phyloP scores from a whole-genome alignment of 2,888 invertebrate genomes.

The Abscondita cerata region DNA sequence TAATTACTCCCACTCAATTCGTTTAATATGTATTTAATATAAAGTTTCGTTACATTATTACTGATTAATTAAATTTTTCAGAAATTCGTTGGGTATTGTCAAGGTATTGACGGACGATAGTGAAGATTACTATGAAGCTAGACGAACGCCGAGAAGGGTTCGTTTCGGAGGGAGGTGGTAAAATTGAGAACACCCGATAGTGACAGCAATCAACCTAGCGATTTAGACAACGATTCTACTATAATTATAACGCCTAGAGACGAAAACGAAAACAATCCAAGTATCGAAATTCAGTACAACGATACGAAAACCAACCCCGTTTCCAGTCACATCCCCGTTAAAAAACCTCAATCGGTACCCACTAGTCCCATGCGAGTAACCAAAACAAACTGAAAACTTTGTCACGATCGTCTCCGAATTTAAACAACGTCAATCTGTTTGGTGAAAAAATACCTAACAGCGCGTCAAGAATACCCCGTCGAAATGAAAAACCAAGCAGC shows the following conservation, averaged over 20 bases:
- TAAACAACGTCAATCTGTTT: conserved; percentile 37
- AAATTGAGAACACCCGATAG: conserved; percentile 87
- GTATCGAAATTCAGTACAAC: conserved; percentile 45
- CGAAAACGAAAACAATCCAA: conserved; percentile 34
- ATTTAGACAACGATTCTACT: conserved; percentile 58
- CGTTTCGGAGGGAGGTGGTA: conserved; percentile 85
- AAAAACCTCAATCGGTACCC: conserved; percentile 54
- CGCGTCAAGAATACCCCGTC: conserved; percentile 36
- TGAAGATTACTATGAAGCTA: conserved; percentile 60
- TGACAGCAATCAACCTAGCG: conserved; percentile 70
- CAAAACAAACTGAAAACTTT: conserved; percentile 42
- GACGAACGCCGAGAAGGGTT: conserved; percentile 74
- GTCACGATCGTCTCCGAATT: conserved; percentile 53
- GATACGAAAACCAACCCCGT: conserved; percentile 42
- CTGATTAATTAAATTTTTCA: conserved; percentile 16
- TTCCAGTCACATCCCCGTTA: conserved; percentile 59
- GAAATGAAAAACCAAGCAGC: not conserved
- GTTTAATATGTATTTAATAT: too few relatives aligned
- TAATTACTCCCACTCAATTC: too few relatives aligned
- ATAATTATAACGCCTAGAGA: conserved; percentile 41
- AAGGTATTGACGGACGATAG: conserved; percentile 66
- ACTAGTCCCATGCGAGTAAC: conserved; percentile 54
- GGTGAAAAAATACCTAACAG: conserved; percentile 27
- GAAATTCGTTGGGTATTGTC: conserved; percentile 25
- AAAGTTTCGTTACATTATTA: too few relatives aligned